Base-by-base conservation (phyloP, 2,113 vertebrate species). In the Pseudonaja textilis region DNA sequence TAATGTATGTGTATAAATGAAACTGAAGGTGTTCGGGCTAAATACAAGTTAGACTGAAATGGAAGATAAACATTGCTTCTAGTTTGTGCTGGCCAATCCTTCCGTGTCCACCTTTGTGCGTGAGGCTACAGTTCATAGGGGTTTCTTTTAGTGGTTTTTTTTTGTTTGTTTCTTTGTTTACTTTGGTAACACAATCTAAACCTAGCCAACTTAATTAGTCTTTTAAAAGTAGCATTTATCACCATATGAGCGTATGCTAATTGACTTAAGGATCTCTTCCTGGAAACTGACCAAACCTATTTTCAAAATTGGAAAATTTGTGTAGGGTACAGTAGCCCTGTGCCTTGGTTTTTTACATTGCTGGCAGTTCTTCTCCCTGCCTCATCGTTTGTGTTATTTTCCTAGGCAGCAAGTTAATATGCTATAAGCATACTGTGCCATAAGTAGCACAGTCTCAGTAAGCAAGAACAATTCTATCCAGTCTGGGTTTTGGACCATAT, bases 261-360 rank as follows among this genome's bases (percentile, higher is more conserved):
- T 96, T 96, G 96, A 96, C 93, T 96, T 97, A 96, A 96, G 97
- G 93, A 89, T 96, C 97, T 98, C 97, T 98, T 98, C 96, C 96
- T 97, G 97, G 98, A 97, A 95, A 95, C 97, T 98, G 98, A 98
- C 98, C 98, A 98, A 98, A 98, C 97, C 96, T 96, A 96, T 97
- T 96, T 96, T 96, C 95, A 95, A 52, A 90, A 96, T 97, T 97
- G 97, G 95, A 97, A 95, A 97, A 96, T 96, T 97, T 97, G 97
- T 97, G 94, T 97, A 96, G 95, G 96, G 96, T 96, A 95, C 94
- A 96, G 93, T 96, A 96, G 95, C 96, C 97, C 97, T 88, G 96
- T 96, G 97, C 95, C 97, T 96, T 97, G 96, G 96, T 96, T 98
- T 98, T 97, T 97, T 98, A 50, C 54, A 93, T 95, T 96, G 95